Conservation (phyloP, 2,113 vertebrate species). For the Ursus arctos region DNA sequence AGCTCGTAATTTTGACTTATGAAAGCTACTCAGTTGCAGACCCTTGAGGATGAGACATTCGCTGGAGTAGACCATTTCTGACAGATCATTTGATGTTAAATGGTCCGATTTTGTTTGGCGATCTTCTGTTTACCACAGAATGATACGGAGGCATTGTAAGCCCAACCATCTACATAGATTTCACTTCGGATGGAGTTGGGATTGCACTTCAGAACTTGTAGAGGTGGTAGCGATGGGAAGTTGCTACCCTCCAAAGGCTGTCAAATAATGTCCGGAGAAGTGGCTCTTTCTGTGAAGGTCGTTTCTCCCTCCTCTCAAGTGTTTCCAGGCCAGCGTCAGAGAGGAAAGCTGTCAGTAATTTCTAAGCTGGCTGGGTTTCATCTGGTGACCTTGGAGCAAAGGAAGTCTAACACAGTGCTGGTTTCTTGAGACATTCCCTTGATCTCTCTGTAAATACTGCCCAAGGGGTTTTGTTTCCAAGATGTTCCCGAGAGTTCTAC, state of each 20-base stretch:
- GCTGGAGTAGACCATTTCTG: conserved; percentile 52
- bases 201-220: conserved; percentile 54
- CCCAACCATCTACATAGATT: not conserved
- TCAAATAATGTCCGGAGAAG: conserved; percentile 56
- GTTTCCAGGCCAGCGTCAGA: conserved; percentile 58
- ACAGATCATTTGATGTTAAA: conserved; percentile 67
- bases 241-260: conserved; percentile 23
- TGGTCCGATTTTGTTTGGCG: conserved; percentile 45
- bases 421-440: conserved; percentile 66
- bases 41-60: conserved; percentile 26
- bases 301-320: not conserved
- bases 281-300: conserved; percentile 60
- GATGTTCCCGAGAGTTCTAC: conserved; percentile 57
- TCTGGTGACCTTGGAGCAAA: conserved; percentile 70
- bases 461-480: conserved; percentile 70
- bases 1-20: conserved; percentile 25
- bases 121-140: conserved; percentile 59
- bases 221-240: not conserved
- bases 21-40: conserved; percentile 45
- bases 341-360: conserved; percentile 72
- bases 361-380: conserved; percentile 58
- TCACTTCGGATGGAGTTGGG: not conserved
- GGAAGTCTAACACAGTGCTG: conserved; percentile 37
- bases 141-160: conserved; percentile 7
- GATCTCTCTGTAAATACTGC: conserved; percentile 76